Evolutionary conservation across 1,140 invertebrate genomes (phyloP).

Genomic region (Tigriopus japonicus): DNA sequence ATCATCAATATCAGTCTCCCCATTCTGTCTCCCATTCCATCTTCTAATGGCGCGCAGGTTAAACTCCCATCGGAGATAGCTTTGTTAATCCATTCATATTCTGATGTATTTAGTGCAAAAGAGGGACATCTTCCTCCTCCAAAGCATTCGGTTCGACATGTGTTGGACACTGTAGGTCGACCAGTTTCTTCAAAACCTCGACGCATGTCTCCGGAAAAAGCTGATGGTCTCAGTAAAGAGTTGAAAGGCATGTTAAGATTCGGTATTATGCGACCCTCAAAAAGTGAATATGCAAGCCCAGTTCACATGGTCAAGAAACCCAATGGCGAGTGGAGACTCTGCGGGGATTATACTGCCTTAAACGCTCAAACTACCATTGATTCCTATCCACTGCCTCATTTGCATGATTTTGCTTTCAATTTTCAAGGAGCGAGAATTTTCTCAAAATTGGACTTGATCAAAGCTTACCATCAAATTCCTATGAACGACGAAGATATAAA

Average conservation of each 20-base stretch:
- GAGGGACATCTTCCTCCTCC: too few species aligned
- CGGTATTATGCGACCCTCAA: conserved; percentile 18
- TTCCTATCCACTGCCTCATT: conserved; percentile 24
- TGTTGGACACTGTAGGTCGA: too few species aligned
- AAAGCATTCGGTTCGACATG: too few species aligned
- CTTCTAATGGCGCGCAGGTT: too few species aligned
- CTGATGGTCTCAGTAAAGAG: conserved; percentile 11
- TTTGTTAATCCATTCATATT: too few species aligned
- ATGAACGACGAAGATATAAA: conserved; percentile 17
- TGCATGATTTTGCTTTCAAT: conserved; percentile 16
- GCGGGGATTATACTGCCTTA: conserved; percentile 28
- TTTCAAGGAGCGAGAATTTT: conserved; percentile 15
- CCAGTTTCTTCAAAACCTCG: too few species aligned
- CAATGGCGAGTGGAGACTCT: conserved; percentile 23
- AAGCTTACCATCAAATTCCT: conserved; percentile 19
- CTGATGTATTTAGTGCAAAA: too few species aligned
- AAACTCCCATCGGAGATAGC: too few species aligned
- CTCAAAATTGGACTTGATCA: conserved; percentile 17
- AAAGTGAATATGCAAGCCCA: conserved; percentile 18
- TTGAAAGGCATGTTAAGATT: conserved; percentile 18
- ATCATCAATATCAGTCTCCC: too few species aligned
- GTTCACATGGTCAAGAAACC: conserved; percentile 20
- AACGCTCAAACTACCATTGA: conserved; percentile 28
- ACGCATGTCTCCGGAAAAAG: too few species aligned
- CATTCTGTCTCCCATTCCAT: too few species aligned